phyloP scores from a whole-genome alignment of 2,888 invertebrate genomes.

The Dione vanillae region DNA sequence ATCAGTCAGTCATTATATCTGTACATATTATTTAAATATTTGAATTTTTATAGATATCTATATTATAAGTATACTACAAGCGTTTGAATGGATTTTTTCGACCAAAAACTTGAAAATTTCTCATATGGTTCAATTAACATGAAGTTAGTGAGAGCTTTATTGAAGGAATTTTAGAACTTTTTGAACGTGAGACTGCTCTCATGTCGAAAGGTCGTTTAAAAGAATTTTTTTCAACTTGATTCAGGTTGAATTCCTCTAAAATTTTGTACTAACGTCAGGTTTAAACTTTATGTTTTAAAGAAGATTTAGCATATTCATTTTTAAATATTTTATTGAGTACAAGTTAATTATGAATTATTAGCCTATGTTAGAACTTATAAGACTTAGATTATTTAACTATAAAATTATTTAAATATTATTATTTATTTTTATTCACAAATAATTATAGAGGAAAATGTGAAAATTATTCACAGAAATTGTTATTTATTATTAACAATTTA shows the following conservation, averaged over 20 bases:
- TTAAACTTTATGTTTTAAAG: background rate
- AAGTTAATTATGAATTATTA: background rate
- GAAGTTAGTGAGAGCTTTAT: conserved; percentile 26
- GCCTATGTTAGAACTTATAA: no score
- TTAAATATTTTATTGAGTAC: background rate
- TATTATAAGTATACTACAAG: conserved; percentile 23
- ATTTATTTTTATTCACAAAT: no score
- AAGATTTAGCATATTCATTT: background rate
- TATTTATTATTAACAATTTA: no score
- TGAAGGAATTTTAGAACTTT: conserved; percentile 4
- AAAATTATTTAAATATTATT: no score
- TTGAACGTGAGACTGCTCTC: conserved; percentile 5
- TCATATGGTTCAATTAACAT: conserved; percentile 37
- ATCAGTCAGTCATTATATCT: no score
- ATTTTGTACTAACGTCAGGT: background rate
- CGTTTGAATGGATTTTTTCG: conserved; percentile 17
- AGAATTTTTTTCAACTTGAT: background rate
- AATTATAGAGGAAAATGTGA: no score
- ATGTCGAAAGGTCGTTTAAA: conserved; percentile 14
- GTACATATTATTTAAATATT: no score
- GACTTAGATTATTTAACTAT: no score
- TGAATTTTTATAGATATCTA: no score
- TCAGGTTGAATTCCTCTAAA: background rate
- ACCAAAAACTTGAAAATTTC: conserved; percentile 33
- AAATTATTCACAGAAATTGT: no score